Conservation (phyloP, 2,888 invertebrate species). For the Lepas anatifera region DNA sequence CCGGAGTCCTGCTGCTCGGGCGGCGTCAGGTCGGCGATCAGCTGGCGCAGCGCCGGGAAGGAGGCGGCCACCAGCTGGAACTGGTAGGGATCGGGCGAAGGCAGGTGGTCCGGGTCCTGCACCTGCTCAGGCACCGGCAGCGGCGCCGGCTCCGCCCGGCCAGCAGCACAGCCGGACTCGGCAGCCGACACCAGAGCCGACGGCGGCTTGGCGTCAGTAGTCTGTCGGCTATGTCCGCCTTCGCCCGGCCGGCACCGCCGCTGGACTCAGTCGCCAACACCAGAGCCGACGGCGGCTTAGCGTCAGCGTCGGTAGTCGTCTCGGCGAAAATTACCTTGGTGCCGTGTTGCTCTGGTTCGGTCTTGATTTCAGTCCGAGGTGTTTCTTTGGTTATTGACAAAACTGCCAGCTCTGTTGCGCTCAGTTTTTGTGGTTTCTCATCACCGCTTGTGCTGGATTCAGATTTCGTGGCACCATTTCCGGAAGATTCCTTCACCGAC, state of each 20-base stretch:
- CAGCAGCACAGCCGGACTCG: neutral
- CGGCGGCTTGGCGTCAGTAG: neutral
- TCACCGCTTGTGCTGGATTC: no score
- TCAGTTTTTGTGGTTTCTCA: no score
- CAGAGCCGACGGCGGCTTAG: neutral
- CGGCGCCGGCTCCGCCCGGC: no score
- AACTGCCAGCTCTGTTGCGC: no score
- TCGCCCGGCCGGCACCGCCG: neutral
- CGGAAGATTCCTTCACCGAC: no score
- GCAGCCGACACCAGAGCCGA: neutral
- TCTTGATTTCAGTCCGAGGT: no score
- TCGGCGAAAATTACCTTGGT: neutral
- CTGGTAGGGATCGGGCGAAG: conserved; percentile 14
- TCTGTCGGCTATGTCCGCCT: neutral
- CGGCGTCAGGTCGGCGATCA: neutral
- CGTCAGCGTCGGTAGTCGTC: neutral
- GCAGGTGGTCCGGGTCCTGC: neutral
- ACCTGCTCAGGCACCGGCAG: neutral
- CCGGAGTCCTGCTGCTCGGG: no score
- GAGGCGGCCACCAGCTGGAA: conserved; percentile 21
- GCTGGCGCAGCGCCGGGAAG: conserved; percentile 13
- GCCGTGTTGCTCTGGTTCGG: no score
- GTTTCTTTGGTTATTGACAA: no score
- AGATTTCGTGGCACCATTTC: no score
- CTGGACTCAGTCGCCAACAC: no score